Evolutionary conservation across 2,113 vertebrate genomes (phyloP).

Genomic region (Naja naja): DNA sequence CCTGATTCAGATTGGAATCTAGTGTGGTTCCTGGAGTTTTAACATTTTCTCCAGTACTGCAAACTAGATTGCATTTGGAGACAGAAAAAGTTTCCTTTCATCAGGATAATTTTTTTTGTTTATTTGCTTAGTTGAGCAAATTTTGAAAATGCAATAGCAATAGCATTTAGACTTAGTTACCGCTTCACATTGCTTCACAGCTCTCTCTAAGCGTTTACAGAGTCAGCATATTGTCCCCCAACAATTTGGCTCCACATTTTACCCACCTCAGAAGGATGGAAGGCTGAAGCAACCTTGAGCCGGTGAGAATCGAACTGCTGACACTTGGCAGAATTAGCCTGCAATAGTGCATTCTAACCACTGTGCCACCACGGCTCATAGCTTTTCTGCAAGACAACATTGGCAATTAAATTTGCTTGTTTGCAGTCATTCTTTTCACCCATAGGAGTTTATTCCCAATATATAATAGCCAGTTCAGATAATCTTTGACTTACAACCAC

Average conservation of each 20-base stretch:
- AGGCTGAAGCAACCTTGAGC: no score
- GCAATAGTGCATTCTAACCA: no score
- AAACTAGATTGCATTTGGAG: neutral
- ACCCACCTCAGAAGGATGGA: no score
- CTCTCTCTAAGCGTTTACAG: no score
- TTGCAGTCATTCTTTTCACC: neutral
- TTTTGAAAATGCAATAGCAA: neutral
- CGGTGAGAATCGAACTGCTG: no score
- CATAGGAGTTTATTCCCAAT: conserved; percentile 25
- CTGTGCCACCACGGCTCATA: no score
- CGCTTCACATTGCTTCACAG: no score
- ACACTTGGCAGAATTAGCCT: no score
- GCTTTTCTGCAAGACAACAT: neutral
- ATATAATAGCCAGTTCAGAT: conserved; percentile 20
- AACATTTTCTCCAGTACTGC: neutral
- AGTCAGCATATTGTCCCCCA: no score
- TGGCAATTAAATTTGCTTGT: conserved; percentile 1
- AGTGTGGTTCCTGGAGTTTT: neutral
- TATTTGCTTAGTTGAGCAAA: neutral
- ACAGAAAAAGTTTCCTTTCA: neutral
- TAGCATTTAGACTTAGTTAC: no score
- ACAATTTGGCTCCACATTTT: no score
- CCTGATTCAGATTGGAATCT: neutral
- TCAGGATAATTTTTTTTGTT: neutral
- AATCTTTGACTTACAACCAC: no score